Evolutionary conservation across 2,888 invertebrate species (phyloP).

Genomic region (Crematogaster levior): DNA sequence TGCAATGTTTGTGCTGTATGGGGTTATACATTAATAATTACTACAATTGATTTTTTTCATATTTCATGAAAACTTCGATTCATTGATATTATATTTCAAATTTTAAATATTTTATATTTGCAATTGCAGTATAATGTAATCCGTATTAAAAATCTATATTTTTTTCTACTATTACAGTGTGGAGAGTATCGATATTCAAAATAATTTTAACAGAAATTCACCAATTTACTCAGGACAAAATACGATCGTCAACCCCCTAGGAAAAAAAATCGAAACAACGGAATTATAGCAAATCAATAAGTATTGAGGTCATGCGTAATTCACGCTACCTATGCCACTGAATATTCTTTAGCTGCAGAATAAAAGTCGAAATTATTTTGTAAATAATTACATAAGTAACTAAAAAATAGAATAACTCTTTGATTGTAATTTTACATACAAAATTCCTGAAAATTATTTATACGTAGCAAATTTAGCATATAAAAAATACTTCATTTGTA

Average conservation of each 20-base stretch:
- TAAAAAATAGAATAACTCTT: slow-evolving; percentile 53
- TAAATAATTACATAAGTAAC: slow-evolving; percentile 58
- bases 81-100: not conserved
- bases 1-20: too few species aligned
- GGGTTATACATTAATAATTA: too few species aligned
- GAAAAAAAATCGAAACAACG: slow-evolving; percentile 83
- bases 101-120: not conserved
- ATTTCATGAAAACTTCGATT: not conserved
- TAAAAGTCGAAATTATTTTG: slow-evolving; percentile 47
- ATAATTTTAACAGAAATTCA: slow-evolving; percentile 82
- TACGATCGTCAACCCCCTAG: slow-evolving; percentile 81
- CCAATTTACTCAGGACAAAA: slow-evolving; percentile 77
- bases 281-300: slow-evolving; percentile 72
- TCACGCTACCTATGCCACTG: not conserved
- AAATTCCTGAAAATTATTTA: slow-evolving; percentile 41
- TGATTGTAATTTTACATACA: slow-evolving; percentile 17
- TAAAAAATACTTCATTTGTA: slow-evolving; percentile 17
- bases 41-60: too few species aligned
- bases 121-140: not conserved
- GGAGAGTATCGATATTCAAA: slow-evolving; percentile 83
- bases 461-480: not conserved
- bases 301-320: slow-evolving; percentile 9
- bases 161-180: slow-evolving; percentile 71
- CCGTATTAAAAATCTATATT: not conserved
- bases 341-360: slow-evolving; percentile 12